Conservation (phyloP, 2,888 invertebrate species). For the Yponomeuta evonymella region DNA sequence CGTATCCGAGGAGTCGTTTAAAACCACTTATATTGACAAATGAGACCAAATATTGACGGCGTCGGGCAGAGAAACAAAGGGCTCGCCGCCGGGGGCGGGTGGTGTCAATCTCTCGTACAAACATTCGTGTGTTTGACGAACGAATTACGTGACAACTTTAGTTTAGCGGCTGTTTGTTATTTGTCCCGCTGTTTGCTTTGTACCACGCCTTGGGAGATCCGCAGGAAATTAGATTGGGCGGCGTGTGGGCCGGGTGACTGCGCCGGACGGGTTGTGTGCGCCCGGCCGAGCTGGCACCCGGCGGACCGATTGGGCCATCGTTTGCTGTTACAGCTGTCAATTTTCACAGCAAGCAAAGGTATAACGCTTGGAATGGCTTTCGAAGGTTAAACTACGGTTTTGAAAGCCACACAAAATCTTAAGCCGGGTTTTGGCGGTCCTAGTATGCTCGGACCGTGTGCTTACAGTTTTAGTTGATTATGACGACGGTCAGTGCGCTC, state of each 20-base stretch:
- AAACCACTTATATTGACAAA: conserved; percentile 64
- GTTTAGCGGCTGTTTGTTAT: conserved; percentile 23
- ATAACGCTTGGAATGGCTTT: too few species aligned
- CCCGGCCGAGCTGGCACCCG: too few species aligned
- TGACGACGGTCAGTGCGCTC: too few species aligned
- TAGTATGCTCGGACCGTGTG: too few species aligned
- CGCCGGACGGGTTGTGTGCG: not conserved
- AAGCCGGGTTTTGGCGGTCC: too few species aligned
- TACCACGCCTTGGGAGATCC: conserved; percentile 20
- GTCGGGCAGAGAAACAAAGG: conserved; percentile 68
- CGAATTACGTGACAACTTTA: conserved; percentile 69
- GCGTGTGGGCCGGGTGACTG: not conserved
- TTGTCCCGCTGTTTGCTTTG: conserved; percentile 48
- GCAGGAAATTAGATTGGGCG: conserved; percentile 8
- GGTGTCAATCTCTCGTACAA: conserved; percentile 71
- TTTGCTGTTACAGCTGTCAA: too few species aligned
- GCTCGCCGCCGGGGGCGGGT: conserved; percentile 49
- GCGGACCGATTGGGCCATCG: too few species aligned
- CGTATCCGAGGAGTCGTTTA: conserved; percentile 45
- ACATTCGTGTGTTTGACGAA: conserved; percentile 63
- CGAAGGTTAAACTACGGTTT: too few species aligned
- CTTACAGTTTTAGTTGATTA: too few species aligned
- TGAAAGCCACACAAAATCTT: too few species aligned
- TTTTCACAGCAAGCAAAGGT: too few species aligned
- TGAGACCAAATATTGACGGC: conserved; percentile 68